phyloP scores from a whole-genome alignment of 2,888 invertebrate genomes.

The Hypomecis punctinalis region DNA sequence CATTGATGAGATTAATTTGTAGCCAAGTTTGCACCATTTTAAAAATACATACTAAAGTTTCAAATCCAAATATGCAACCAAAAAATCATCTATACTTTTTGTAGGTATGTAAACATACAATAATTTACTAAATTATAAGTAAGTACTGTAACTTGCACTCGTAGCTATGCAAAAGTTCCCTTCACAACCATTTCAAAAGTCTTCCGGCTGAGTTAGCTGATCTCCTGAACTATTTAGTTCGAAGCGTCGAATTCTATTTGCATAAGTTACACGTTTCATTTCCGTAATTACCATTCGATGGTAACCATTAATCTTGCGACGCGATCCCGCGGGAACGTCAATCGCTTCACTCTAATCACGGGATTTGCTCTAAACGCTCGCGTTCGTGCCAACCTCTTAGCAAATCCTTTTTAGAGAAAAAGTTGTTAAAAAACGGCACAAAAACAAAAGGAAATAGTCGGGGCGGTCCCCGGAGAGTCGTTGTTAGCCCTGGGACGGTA shows the following conservation, averaged over 20 bases:
- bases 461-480: conserved; percentile 77
- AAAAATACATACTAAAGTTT: neutral
- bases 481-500: conserved; percentile 79
- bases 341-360: conserved; percentile 73
- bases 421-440: conserved; percentile 77
- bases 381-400: conserved; percentile 66
- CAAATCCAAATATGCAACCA: neutral
- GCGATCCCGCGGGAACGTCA: conserved; percentile 69
- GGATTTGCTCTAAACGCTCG: conserved; percentile 71
- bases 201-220: conserved; percentile 41
- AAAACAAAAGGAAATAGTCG: conserved; percentile 82
- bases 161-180: conserved; percentile 16
- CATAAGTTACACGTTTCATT: conserved; percentile 75
- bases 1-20: too few relatives aligned
- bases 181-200: conserved; percentile 37
- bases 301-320: conserved; percentile 70
- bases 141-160: too few relatives aligned
- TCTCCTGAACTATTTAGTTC: conserved; percentile 62
- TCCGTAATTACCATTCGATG: conserved; percentile 73
- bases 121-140: too few relatives aligned
- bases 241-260: conserved; percentile 64
- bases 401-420: conserved; percentile 74
- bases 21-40: too few relatives aligned
- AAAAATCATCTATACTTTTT: neutral
- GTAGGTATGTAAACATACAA: too few relatives aligned